Evolutionary conservation across 2,113 vertebrate genomes (phyloP).

Genomic region (Neogobius melanostomus): DNA sequence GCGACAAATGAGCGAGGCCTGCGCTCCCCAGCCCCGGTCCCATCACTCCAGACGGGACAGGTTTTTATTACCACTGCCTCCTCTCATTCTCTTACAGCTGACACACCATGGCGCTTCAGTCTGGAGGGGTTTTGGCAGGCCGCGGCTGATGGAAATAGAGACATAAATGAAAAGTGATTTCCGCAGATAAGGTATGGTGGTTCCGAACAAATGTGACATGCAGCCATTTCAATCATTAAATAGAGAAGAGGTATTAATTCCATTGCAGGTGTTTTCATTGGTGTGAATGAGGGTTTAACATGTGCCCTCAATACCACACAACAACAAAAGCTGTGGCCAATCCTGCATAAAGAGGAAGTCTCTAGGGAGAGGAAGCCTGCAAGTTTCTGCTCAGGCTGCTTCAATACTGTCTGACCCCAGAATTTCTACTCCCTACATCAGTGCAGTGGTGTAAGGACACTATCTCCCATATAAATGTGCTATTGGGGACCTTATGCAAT

Average conservation of each 20-base stretch:
- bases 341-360: not conserved
- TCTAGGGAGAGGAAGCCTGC: not conserved
- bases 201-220: conserved; percentile 39
- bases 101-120: conserved; percentile 3
- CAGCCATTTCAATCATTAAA: not conserved
- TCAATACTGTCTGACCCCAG: not conserved
- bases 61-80: conserved; percentile 37
- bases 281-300: too few relatives aligned
- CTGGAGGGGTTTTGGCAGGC: conserved; percentile 8
- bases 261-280: too few relatives aligned
- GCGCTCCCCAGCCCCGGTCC: conserved; percentile 18
- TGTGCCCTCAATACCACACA: too few relatives aligned
- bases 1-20: conserved; percentile 25
- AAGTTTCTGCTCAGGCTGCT: not conserved
- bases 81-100: conserved; percentile 27
- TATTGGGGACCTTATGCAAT: not conserved
- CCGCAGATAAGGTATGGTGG: conserved; percentile 11
- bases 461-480: not conserved
- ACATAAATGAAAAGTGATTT: conserved; percentile 12
- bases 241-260: too few relatives aligned
- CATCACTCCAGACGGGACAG: conserved; percentile 24
- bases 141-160: conserved; percentile 18
- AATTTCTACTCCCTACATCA: not conserved
- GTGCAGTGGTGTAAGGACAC: not conserved
- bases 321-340: not conserved